A percentile compares a stretch with the other conserved stretches of the same genome.
These are phyloP conservation scores for Epirrita christyi DNA, from an alignment of 2,888 invertebrate species.

Conservation along the genomic window DNA sequence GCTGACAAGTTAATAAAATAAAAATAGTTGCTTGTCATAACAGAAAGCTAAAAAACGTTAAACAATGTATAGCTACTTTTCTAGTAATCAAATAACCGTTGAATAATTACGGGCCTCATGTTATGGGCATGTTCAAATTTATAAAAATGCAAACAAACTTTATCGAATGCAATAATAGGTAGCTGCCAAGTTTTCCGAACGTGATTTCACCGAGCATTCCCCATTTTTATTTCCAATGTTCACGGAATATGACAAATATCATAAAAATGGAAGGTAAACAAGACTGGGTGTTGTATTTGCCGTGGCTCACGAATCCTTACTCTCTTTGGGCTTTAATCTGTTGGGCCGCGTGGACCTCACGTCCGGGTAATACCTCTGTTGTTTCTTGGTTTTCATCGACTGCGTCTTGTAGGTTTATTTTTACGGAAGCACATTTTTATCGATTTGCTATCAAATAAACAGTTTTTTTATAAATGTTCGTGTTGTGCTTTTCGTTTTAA, in stretches of 20 bases:
- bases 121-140: not conserved
- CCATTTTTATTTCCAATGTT: conserved; percentile 60
- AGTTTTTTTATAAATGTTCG: not conserved
- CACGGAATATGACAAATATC: conserved; percentile 62
- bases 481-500: no score
- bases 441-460: no score
- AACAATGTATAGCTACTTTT: no score
- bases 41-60: not conserved
- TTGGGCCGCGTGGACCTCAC: conserved; percentile 66
- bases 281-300: conserved; percentile 70
- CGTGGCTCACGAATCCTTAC: conserved; percentile 67
- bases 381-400: conserved; percentile 66
- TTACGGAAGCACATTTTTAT: conserved; percentile 1
- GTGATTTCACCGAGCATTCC: conserved; percentile 57
- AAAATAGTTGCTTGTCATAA: not conserved
- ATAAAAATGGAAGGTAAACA: conserved; percentile 81
- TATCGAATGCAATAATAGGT: conserved; percentile 6
- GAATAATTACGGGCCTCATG: no score
- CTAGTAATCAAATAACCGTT: no score
- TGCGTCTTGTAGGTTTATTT: conserved; percentile 27
- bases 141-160: conserved; percentile 18
- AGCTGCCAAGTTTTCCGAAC: conserved; percentile 42
- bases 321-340: conserved; percentile 78
- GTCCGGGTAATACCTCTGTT: conserved; percentile 67
- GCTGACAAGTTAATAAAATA: conserved; percentile 2